A percentile compares a stretch with the other conserved stretches of the same genome.
Conservation (phyloP, 2,888 invertebrate species). For the Allacma fusca region DNA sequence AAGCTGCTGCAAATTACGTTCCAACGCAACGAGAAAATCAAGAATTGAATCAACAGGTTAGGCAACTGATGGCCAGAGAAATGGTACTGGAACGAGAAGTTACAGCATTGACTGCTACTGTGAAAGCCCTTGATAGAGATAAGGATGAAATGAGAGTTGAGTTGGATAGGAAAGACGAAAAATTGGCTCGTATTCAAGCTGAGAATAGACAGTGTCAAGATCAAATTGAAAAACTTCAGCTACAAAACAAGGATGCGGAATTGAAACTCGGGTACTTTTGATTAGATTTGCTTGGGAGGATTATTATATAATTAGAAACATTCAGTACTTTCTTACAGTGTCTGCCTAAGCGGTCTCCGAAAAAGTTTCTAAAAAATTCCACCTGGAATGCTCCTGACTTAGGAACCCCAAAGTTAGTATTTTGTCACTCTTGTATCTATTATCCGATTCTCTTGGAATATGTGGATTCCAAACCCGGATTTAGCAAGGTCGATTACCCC, state of each 20-base stretch:
- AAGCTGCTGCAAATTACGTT: constrained; percentile 41
- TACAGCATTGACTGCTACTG: constrained; percentile 42
- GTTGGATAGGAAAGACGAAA: constrained; percentile 57
- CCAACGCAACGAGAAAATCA: constrained; percentile 46
- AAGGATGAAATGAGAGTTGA: constrained; percentile 58
- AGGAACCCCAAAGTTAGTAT: too few species aligned
- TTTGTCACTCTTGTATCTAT: too few species aligned
- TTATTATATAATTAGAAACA: too few species aligned
- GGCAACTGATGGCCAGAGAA: constrained; percentile 42
- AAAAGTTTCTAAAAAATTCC: too few species aligned
- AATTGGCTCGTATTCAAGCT: constrained; percentile 46
- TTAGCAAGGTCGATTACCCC: too few species aligned
- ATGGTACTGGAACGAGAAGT: constrained; percentile 55
- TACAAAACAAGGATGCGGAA: constrained; percentile 55
- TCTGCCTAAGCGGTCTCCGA: too few species aligned
- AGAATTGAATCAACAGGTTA: constrained; percentile 47
- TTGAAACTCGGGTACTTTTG: constrained; percentile 51
- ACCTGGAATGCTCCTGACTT: too few species aligned
- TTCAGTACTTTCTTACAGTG: too few species aligned
- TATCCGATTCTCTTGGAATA: too few species aligned
- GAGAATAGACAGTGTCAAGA: constrained; percentile 48
- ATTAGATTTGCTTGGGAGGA: too few species aligned
- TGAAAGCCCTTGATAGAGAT: constrained; percentile 55
- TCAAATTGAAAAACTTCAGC: constrained; percentile 50
- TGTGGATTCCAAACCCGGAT: too few species aligned